Conservation (phyloP, 2,888 invertebrate species). For the Leptura quadrifasciata region DNA sequence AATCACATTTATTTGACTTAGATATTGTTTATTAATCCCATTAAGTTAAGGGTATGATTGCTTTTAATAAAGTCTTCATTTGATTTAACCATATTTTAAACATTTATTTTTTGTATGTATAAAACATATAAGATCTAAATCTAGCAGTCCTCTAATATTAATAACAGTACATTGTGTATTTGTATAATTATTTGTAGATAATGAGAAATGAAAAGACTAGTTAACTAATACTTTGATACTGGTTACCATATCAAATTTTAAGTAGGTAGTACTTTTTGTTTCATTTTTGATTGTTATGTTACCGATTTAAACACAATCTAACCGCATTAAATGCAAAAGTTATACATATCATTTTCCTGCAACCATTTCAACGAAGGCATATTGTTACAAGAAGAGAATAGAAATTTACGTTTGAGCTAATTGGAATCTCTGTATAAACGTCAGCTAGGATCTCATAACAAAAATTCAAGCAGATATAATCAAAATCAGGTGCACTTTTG, state of each 20-base stretch:
- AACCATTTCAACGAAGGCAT: too few relatives aligned
- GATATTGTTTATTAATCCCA: conserved; percentile 38
- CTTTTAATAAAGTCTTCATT: conserved; percentile 41
- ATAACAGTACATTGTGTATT: conserved; percentile 13
- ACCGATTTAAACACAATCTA: conserved; percentile 7
- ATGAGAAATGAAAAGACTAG: neutral
- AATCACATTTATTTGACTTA: conserved; percentile 56
- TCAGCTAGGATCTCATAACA: too few relatives aligned
- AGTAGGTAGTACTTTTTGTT: neutral
- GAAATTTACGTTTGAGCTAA: too few relatives aligned
- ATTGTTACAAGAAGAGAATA: too few relatives aligned
- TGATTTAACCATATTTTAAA: conserved; percentile 11
- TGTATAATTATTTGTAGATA: conserved; percentile 10
- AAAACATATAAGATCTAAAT: conserved; percentile 24
- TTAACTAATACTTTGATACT: neutral
- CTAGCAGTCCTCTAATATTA: conserved; percentile 16
- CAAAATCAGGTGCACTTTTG: too few relatives aligned
- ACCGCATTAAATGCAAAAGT: too few relatives aligned
- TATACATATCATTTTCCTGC: too few relatives aligned
- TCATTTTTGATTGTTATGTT: neutral
- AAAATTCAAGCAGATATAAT: too few relatives aligned
- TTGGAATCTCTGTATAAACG: too few relatives aligned
- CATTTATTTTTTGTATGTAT: conserved; percentile 16
- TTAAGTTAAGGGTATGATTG: conserved; percentile 38
- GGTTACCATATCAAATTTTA: neutral